Base-by-base conservation (phyloP, 2,888 invertebrate species). In the Patella pellucida region DNA sequence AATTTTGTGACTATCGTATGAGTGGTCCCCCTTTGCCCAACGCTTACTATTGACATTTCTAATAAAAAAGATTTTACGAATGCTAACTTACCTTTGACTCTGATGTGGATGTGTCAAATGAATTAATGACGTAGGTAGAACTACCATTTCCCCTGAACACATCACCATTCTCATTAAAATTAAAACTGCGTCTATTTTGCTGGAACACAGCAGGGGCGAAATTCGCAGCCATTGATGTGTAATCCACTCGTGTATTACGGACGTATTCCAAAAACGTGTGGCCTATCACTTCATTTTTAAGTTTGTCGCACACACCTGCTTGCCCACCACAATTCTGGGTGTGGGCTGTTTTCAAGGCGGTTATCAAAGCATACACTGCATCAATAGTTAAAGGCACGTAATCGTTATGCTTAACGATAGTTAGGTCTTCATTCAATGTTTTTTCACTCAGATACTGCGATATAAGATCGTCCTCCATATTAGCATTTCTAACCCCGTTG, bases 311-410 rank as follows among this genome's bases (percentile, higher is more conserved):
- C 11, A 81, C 31, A 0, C 72, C 75, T 2, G 41, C 2, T 3
- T 12, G 31, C 11, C 56, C 71, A 2, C 27, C 14, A 51, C 84
- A 83, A 15, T 74, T 73, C 12, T 72, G 67, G 12, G 27, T 16
- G 11, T 73, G 72, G n/a, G 79, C 78, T 31, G 79, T 68, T 68
- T 83, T 81, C 11, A 87, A 69, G 9, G 85, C 84, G 14, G 82
- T 79, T 1, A 83, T 84, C 51, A 86, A 73, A 1, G 84, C 85
- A 75, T 84, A 86, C 9, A 86, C 81, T 15, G 86, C 84, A 71
- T 88, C 86, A 1, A 87, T 76, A 1, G 80, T 76, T 14, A 82
- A 62, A 5, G 79, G 76, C 11, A 83, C 79, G 62, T 82, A 79
- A 56, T 83, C 78, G 27, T 79, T 78, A 23, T 81, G 81, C n/a